These are phyloP conservation scores for Meles meles DNA, from an alignment of 2,113 vertebrate genomes.

Conservation along the genomic window DNA sequence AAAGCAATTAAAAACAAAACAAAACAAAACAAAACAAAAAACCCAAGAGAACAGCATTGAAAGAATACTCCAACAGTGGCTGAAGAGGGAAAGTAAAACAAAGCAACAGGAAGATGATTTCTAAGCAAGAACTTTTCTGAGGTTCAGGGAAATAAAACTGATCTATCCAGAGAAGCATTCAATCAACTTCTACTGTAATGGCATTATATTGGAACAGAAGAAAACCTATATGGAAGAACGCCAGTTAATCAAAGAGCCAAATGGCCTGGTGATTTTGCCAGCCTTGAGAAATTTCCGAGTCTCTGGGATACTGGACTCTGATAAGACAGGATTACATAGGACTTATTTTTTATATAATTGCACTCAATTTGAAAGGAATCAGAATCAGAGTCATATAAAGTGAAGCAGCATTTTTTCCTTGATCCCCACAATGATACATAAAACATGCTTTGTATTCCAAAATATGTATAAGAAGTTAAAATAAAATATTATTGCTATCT, in stretches of 20 bases:
- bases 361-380: not conserved
- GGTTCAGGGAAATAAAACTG: constrained; percentile 61
- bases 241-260: constrained; percentile 68
- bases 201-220: constrained; percentile 64
- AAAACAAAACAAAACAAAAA: not conserved
- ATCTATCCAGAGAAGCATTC: constrained; percentile 64
- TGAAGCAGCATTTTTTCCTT: not conserved
- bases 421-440: not conserved
- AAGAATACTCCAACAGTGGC: constrained; percentile 27
- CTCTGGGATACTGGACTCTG: not conserved
- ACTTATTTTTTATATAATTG: not conserved
- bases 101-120: constrained; percentile 47
- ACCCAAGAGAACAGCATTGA: not conserved
- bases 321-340: not conserved
- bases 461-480: not conserved
- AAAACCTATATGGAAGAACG: constrained; percentile 66
- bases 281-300: constrained; percentile 61
- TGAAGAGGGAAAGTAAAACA: constrained; percentile 42
- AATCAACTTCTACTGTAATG: constrained; percentile 43
- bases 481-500: not conserved
- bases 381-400: not conserved
- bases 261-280: constrained; percentile 53
- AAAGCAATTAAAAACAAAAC: not conserved
- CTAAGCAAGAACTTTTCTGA: constrained; percentile 68
- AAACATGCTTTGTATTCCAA: not conserved